These are phyloP conservation scores for Hafferia zeledoni DNA, from an alignment of 2,797 vertebrate genomes.

Conservation along the genomic window DNA sequence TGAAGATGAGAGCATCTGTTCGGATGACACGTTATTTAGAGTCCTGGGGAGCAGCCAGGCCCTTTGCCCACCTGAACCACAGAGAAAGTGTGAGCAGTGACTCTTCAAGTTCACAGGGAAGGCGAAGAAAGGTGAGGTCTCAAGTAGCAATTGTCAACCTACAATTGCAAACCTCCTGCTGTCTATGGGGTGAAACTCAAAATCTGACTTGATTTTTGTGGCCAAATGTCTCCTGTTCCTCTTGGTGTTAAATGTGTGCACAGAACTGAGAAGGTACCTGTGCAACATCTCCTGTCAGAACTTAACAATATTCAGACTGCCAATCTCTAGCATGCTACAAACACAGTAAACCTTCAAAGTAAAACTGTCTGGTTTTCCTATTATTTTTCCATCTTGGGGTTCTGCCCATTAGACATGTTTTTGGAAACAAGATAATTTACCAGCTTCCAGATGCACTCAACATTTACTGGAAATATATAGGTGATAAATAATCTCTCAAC, in stretches of 20 bases:
- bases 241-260: rapidly evolving
- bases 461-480: neutral
- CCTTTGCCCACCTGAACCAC: conserved; percentile 94
- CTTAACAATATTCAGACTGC: neutral
- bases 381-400: neutral
- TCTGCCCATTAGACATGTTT: neutral
- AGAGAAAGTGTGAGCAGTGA: conserved; percentile 87
- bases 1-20: conserved; percentile 95
- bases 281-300: neutral
- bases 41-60: conserved; percentile 96
- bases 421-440: neutral
- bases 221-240: neutral
- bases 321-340: neutral
- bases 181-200: neutral
- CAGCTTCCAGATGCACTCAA: neutral
- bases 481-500: neutral
- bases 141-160: rapidly evolving
- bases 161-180: rapidly evolving
- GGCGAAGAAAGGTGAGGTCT: conserved; percentile 83
- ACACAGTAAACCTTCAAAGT: neutral
- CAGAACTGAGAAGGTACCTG: neutral
- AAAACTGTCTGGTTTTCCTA: neutral
- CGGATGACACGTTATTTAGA: conserved; percentile 97
- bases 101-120: conserved; percentile 78
- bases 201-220: neutral